Base-by-base conservation (phyloP, 2,113 vertebrate species). In the Corythoichthys intestinalis region DNA sequence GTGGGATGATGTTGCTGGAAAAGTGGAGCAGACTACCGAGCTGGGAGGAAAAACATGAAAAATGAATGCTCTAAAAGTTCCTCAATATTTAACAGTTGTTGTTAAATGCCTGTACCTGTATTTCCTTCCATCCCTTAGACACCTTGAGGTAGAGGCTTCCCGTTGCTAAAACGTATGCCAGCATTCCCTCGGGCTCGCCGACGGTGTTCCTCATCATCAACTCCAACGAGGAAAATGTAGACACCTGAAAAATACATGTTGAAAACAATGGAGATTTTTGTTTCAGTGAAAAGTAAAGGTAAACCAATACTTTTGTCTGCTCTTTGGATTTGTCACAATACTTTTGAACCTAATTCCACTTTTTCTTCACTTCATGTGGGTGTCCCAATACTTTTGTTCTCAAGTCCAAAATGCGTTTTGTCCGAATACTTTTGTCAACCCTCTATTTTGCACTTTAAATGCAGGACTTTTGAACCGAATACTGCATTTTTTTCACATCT, bases 71-170 rank as follows among this genome's bases (percentile, higher is more conserved):
- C 20, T 28, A 28, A 8, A 8, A 17, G 34, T 34, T 17, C 4
- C 35, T 47, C 35, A 13, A 6, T 6, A 13, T 49, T 49, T 15
- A 14, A 12, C 14, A 3, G 52, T 2, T 2, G 6, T 20, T n/a
- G 17, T 2, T 2, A 5, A 53, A 6, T 15, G 20, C 47, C 20
- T 17, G 60, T 80, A 98, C 96, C 94, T 95, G 95, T 54, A 99
- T 76, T 80, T 96, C 95, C 82, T 93, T 96, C 97, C 97, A 99
- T 35, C 97, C 97, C 52, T 92, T 93, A 74, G 72, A 81, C 62
- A 97, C 96, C 13, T 96, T 95, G 53, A 98, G 85, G 75, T 94
- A 98, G 37, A 98, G 91, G 65, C 94, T 94, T 7, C 92, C 86
- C 41, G 90, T 93, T 63, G 91, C 90, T 3, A 83, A 90, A 68